Evolutionary conservation across 2,113 vertebrate genomes (phyloP), one percentile per base, ranked within the genome.

Genomic region (Heterocephalus glaber): DNA sequence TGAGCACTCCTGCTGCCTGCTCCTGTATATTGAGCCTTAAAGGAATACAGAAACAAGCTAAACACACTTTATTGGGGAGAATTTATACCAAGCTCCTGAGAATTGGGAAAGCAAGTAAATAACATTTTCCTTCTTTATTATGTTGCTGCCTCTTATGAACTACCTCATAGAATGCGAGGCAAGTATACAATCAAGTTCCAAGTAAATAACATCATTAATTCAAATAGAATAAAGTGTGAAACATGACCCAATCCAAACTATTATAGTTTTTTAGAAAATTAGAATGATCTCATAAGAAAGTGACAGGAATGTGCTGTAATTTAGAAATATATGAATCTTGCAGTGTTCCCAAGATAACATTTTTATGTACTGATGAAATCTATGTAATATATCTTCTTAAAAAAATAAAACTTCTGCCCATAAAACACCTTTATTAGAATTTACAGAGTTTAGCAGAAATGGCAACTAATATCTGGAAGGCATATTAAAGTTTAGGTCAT

Each of bases 391-490:
- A 97, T 98, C 97, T 97, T 97, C 86, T 94, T 98, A 89, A 94
- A 97, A 95, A 97, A 90, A 96, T 66, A 95, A 96, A 60, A 28
- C 47, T 83, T 90, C 74, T 98, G 38, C 77, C 49, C 77, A 97
- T 98, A 97, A 98, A 98, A 98, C 2, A 98, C 90, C 65, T 98
- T 98, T 97, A 97, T 97, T 95, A 97, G 96, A 97, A 76, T 97
- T 98, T 90, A 96, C 88, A 8, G 60, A 58, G 85, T 92, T 97
- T 96, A 92, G 65, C n/a, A 88, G 96, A 97, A 97, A 97, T 84
- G 26, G 76, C 85, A 95, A 54, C 84, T 84, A 97, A 97, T 77
- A 77, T 96, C 96, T 98, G 79, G 33, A 97, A 68, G 0, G 74
- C 58, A 86, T 96, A 85, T 96, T 98, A 98, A 98, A 98, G 97